Base-by-base conservation (phyloP, 92 coral and sea anemone species). In the Palythoa heliodiscus region DNA sequence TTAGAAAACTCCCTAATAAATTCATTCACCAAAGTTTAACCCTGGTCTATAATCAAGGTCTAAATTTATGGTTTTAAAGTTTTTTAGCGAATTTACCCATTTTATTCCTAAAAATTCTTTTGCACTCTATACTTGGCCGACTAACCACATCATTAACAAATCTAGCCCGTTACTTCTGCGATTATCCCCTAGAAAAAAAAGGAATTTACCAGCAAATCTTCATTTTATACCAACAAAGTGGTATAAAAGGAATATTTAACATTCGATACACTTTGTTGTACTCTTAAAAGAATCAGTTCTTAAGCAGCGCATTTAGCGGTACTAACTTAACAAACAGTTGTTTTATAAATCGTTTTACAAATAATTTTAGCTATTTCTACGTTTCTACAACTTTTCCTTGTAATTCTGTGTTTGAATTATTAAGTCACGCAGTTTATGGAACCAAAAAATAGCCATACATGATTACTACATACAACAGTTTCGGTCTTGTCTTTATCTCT, bases 111-210 rank as follows among this genome's bases (percentile, higher is more conserved):
- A 67, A 20, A 67, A 20, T 20, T 22, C 16, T 67, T 22, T 66
- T 67, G 29, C 12, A 67, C 3, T 67, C 38, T 67, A 15, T 58
- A 15, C 64, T 15, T n/a, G 64, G 64, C 64, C 64, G 14, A 13
- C 64, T 58, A 58, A 63, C 22, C 5, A 8, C 58, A 29, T 20
- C 24, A 16, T 3, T n/a, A 63, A 47, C 72, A 63, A 48, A 12
- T 10, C 11, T 6, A 3, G 1, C 54, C 64, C 7, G 5, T 15
- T 64, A 63, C 13, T 24, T 20, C 12, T 63, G 75, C 8, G 17
- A 58, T 47, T 60, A n/a, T 61, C 52, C 83, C 47, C 55, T 16
- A 29, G 20, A 50, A 29, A 64, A 48, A 80, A 63, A 66, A 66
- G 23, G 10, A 61, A 52, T 29, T 57, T 23, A 23, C 58, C 39